Evolutionary conservation across 2,113 vertebrate species (phyloP), one percentile per base, ranked within the genome.

Genomic region (Odontophorus gujanensis): DNA sequence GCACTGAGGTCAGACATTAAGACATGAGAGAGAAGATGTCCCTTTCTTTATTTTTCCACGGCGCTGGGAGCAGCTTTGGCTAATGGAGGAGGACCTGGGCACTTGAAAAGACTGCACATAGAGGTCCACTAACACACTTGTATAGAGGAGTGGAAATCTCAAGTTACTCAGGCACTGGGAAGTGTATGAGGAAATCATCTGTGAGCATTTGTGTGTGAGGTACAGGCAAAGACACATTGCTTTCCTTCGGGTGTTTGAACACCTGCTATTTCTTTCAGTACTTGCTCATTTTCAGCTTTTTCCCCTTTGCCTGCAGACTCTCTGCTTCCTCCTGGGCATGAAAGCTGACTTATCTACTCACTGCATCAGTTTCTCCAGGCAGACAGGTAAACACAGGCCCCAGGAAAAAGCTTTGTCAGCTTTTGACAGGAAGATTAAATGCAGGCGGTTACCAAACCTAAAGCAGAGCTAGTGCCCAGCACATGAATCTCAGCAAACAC

Each of bases 381-480:
- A 0, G 61, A 77, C 73, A 92, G 73, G 81, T 47, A 94, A 95
- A 85, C 57, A 77, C 1, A 11, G 30, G 61, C 51, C 58, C 7
- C 21, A 51, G 73, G 85, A 87, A 90, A 94, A 94, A 93, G 73
- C 86, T 92, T 75, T 95, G 80, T 81, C 93, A 93, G 88, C 69
- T 94, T 94, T 86, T 90, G 92, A 84, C 8, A 20, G 83, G 57
- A 95, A 96, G 93, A 96, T 88, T 88, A 90, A 88, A 86, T 17
- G 43, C 51, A 83, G 83, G 80, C 0, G 0, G n/a, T 59, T 66
- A 77, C 63, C 19, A 47, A 61, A 62, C 47, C 42, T 63, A 50
- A 55, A 73, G 69, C 73, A 67, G 61, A 6, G 7, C 34, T 1
- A 0, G 34, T 50, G 65, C 25, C 61, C 77, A 77, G 2, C 28